Base-by-base conservation (phyloP, 2,797 vertebrate genomes). In the Petrocephalus sullivani region DNA sequence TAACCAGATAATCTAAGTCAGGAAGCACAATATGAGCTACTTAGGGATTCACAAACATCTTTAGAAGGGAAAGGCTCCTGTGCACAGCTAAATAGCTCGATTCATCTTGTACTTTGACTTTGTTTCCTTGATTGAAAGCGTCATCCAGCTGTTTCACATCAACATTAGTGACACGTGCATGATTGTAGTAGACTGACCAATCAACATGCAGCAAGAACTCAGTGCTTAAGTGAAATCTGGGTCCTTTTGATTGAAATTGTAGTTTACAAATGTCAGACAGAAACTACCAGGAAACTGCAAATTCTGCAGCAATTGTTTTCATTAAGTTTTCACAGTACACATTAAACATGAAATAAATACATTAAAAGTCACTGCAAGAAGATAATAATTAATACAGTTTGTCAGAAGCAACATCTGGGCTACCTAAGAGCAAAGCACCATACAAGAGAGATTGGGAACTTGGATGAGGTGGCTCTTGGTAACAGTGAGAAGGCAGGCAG, bases 301-400 rank as follows among this genome's bases (percentile, higher is more conserved):
- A 92, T 91, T 89, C 92, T 91, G 94, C 93, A 90, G 90, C 85
- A 93, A 90, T 95, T 93, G 92, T 92, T 91, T 91, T 93, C 95
- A 93, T 96, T 96, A 95, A 96, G 95, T 93, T 90, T 93, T 94
- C 94, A 94, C 94, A 95, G 90, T 92, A 90, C 93, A 92, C 90
- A 91, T 91, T 95, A 88, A 94, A 95, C 95, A 95, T 92, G 89
- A 67, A 88, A 49, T 33, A 60, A 58, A 86, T 41, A 60, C 54
- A 60, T 86, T 89, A 93, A 91, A 87, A 87, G 85, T 61, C 87
- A 75, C 86, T 23, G 19, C 14, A 89, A 87, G 9, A 54, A 49
- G 61, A 85, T 56, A 46, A 87, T 90, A 92, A 88, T 57, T 92
- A 92, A 89, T 92, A 92, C 89, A 93, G 71, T 88, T 89, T 88